These are phyloP conservation scores for Aphaenogaster rudis DNA, from an alignment of 1,140 invertebrate species.

Conservation along the genomic window DNA sequence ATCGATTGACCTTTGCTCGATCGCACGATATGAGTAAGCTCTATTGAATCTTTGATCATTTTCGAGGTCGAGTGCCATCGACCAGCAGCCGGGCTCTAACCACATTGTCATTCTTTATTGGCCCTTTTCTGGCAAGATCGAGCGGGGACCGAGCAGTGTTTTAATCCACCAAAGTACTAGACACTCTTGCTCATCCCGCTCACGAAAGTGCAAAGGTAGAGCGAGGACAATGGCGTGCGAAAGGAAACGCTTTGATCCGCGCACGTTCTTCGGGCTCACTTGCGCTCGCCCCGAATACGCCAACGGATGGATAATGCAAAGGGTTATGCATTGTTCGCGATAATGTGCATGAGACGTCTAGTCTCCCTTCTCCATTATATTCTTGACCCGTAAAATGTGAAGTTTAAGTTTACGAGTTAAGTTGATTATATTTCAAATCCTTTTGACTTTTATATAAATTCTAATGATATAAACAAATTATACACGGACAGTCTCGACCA, in stretches of 20 bases:
- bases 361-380: neutral
- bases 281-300: neutral
- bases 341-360: slow-evolving; percentile 25
- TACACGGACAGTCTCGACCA: neutral
- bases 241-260: slow-evolving; percentile 60
- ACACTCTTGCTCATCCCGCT: slow-evolving; percentile 17
- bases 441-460: neutral
- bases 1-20: slow-evolving; percentile 38
- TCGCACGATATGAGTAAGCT: slow-evolving; percentile 51
- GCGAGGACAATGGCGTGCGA: slow-evolving; percentile 62
- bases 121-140: slow-evolving; percentile 11
- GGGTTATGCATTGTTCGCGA: slow-evolving; percentile 12
- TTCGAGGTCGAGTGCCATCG: slow-evolving; percentile 60
- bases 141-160: slow-evolving; percentile 18
- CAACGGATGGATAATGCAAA: slow-evolving; percentile 31
- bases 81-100: neutral
- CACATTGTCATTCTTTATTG: slow-evolving; percentile 26
- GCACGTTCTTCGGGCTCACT: slow-evolving; percentile 29
- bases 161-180: slow-evolving; percentile 41
- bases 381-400: neutral
- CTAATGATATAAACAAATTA: neutral
- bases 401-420: slow-evolving; percentile 2
- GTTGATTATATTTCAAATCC: neutral
- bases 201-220: slow-evolving; percentile 36
- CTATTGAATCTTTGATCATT: slow-evolving; percentile 54